These are phyloP conservation scores for Molorchus minor DNA, from an alignment of 2,888 invertebrate species.

Conservation along the genomic window DNA sequence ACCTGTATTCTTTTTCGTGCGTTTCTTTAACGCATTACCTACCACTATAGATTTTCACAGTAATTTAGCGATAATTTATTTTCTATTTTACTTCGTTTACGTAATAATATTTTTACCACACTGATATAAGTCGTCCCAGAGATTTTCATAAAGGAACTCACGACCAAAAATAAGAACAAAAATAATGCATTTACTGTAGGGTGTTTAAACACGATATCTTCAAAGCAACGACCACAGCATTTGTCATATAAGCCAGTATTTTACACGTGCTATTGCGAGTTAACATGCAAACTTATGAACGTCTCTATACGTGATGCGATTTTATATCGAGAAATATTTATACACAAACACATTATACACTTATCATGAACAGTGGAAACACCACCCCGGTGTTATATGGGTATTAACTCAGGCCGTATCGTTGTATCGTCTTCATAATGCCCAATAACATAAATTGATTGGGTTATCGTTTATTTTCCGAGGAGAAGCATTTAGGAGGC, in stretches of 20 bases:
- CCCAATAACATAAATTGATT: conserved; percentile 33
- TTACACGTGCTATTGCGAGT: conserved; percentile 55
- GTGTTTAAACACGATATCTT: conserved; percentile 51
- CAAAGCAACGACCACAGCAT: conserved; percentile 50
- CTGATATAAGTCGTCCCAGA: conserved; percentile 12
- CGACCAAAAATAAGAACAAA: conserved; percentile 39
- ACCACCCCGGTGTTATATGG: conserved; percentile 43
- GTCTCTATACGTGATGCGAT: conserved; percentile 53
- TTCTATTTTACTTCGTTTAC: conserved; percentile 1
- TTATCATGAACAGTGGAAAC: conserved; percentile 39
- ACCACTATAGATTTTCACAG: no score
- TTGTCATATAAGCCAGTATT: conserved; percentile 56
- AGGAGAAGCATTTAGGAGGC: conserved; percentile 13
- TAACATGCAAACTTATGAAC: conserved; percentile 55
- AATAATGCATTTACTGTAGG: conserved; percentile 39
- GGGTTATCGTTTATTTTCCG: conserved; percentile 9
- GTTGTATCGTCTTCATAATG: conserved; percentile 33
- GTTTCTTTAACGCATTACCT: no score
- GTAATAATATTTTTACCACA: conserved; percentile 11
- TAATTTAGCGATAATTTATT: no score
- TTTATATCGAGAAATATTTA: conserved; percentile 53
- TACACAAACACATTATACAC: conserved; percentile 46
- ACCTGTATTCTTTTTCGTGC: no score
- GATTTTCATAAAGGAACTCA: conserved; percentile 26
- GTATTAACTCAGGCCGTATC: conserved; percentile 37